phyloP scores from a whole-genome alignment of 2,113 vertebrate genomes.

The Hyla sarda region DNA sequence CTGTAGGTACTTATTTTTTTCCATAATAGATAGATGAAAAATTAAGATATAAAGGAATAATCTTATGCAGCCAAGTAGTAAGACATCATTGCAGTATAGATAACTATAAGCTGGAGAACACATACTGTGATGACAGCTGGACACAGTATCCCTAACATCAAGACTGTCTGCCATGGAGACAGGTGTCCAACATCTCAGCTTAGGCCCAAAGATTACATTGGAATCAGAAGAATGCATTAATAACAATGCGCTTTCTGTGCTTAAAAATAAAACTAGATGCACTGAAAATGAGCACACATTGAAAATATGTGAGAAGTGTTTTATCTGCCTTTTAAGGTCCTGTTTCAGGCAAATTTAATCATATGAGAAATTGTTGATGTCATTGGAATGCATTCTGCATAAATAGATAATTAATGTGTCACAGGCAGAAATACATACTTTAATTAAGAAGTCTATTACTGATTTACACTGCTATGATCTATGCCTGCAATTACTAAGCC shows the following conservation, averaged over 20 bases:
- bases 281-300: constrained; percentile 60
- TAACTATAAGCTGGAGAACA: constrained; percentile 66
- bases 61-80: constrained; percentile 69
- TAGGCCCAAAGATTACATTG: constrained; percentile 72
- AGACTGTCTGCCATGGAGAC: constrained; percentile 69
- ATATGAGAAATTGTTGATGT: constrained; percentile 22
- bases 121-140: constrained; percentile 71
- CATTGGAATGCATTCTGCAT: constrained; percentile 18
- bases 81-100: constrained; percentile 60
- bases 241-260: constrained; percentile 67
- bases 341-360: not conserved
- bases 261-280: constrained; percentile 62
- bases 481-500: constrained; percentile 29
- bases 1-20: no score
- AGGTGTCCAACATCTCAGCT: constrained; percentile 74
- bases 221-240: constrained; percentile 70
- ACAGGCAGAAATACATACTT: constrained; percentile 14
- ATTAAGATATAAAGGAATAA: not conserved
- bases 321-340: constrained; percentile 52
- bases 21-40: not conserved
- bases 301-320: constrained; percentile 62
- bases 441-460: constrained; percentile 31
- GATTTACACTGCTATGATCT: constrained; percentile 21
- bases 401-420: constrained; percentile 42
- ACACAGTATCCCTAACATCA: constrained; percentile 69